Evolutionary conservation across 2,797 vertebrate genomes (phyloP).

Genomic region (Pseudomugil gertrudae): DNA sequence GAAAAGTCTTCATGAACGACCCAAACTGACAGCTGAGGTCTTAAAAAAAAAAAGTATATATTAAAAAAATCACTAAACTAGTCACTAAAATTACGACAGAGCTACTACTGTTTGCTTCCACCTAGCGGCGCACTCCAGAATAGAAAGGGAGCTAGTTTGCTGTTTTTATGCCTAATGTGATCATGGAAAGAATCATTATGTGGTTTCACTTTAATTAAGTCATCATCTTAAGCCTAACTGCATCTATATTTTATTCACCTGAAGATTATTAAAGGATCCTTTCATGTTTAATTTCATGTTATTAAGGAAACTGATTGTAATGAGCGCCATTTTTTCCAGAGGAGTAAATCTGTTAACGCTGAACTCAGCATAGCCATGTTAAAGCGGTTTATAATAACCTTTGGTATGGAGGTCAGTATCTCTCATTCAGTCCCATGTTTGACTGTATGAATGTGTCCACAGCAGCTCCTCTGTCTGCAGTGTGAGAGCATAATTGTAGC

Average conservation of each 20-base stretch:
- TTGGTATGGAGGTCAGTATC: constrained; percentile 15
- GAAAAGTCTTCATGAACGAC: too few relatives aligned
- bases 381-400: constrained; percentile 4
- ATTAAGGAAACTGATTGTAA: constrained; percentile 11
- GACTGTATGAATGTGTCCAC: constrained; percentile 18
- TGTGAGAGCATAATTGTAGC: constrained; percentile 42
- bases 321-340: constrained; percentile 26
- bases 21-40: too few relatives aligned
- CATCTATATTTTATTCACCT: constrained; percentile 9
- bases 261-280: not conserved
- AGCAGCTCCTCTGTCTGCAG: constrained; percentile 38
- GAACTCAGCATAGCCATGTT: constrained; percentile 14
- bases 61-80: too few relatives aligned
- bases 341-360: constrained; percentile 8
- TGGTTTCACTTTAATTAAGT: not conserved
- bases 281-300: not conserved
- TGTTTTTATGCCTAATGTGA: not conserved
- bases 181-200: not conserved
- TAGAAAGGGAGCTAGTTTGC: not conserved
- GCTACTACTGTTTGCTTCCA: too few relatives aligned
- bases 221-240: not conserved
- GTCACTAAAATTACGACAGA: too few relatives aligned
- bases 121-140: too few relatives aligned
- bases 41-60: too few relatives aligned
- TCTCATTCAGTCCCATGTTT: constrained; percentile 26